Evolutionary conservation across 1,140 invertebrate genomes (phyloP).

Genomic region (Conopomorpha cramerella): DNA sequence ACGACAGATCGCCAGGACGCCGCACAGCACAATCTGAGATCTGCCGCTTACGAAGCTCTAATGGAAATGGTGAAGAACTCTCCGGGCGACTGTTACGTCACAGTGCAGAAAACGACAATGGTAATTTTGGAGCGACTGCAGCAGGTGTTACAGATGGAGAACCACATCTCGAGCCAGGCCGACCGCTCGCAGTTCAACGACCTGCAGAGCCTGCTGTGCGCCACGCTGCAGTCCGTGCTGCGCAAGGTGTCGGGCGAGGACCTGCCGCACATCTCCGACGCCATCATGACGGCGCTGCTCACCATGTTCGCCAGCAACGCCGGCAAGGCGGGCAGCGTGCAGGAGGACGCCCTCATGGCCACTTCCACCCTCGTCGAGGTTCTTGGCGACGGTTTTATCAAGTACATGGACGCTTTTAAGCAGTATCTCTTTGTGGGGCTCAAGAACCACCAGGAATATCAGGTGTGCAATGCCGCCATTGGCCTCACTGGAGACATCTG

Average conservation of each 20-base stretch:
- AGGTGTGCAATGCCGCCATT: constrained; percentile 92
- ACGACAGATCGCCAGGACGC: constrained; percentile 92
- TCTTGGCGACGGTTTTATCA: constrained; percentile 87
- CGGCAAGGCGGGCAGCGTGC: constrained; percentile 92
- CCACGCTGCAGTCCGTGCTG: constrained; percentile 89
- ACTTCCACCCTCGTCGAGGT: constrained; percentile 95
- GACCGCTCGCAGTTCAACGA: constrained; percentile 96
- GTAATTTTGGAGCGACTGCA: constrained; percentile 94
- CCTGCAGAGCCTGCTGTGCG: constrained; percentile 94
- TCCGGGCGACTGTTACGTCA: constrained; percentile 94
- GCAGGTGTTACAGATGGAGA: constrained; percentile 91
- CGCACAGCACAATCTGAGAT: constrained; percentile 88
- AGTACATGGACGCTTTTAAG: constrained; percentile 97
- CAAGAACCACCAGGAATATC: constrained; percentile 93
- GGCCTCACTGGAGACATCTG: constrained; percentile 95
- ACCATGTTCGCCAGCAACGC: constrained; percentile 91
- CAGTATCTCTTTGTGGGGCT: constrained; percentile 87
- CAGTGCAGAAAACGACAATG: constrained; percentile 95
- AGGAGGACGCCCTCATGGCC: constrained; percentile 97
- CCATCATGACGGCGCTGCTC: constrained; percentile 93
- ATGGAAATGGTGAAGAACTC: constrained; percentile 99
- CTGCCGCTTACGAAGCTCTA: constrained; percentile 96
- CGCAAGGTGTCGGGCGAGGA: constrained; percentile 90
- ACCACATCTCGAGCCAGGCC: constrained; percentile 80
- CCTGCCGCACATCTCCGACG: constrained; percentile 94